These are phyloP conservation scores for Nematostella vectensis DNA, from an alignment of 92 coral and sea anemone species.

Conservation along the genomic window DNA sequence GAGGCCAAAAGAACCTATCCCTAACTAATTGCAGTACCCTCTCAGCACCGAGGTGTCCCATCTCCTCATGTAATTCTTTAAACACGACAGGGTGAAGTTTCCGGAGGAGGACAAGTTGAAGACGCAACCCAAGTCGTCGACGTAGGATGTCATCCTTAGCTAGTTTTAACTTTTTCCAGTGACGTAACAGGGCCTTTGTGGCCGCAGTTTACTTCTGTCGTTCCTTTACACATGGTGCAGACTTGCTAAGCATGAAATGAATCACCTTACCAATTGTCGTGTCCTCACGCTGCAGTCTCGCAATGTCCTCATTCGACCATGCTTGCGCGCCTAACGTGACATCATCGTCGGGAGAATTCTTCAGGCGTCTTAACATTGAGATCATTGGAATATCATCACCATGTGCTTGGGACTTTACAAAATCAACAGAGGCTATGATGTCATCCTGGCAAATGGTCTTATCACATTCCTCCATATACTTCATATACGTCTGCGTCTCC, in stretches of 20 bases:
- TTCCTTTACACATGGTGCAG: conserved; percentile 2
- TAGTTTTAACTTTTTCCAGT: conserved; percentile 43
- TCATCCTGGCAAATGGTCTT: background rate
- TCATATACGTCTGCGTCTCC: background rate
- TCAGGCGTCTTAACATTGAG: background rate
- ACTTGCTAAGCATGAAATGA: background rate
- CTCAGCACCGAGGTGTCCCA: conserved; percentile 47
- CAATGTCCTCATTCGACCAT: background rate
- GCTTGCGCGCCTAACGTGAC: background rate
- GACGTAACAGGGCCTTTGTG: conserved; percentile 22
- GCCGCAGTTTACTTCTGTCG: conserved; percentile 17
- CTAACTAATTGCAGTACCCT: conserved; percentile 17
- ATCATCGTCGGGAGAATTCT: background rate
- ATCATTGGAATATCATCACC: background rate
- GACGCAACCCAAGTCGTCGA: conserved; percentile 12
- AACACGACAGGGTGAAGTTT: conserved; percentile 19
- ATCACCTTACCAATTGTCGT: conserved; percentile 2
- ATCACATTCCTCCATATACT: conserved; percentile 1
- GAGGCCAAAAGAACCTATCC: conserved; percentile 51
- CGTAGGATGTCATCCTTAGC: conserved; percentile 42
- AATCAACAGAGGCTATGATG: no score
- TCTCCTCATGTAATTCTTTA: conserved; percentile 34
- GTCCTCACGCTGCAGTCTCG: background rate
- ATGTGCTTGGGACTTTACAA: background rate
- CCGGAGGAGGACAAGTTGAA: conserved; percentile 30